phyloP scores from a whole-genome alignment of 2,113 vertebrate genomes.

The Mola mola region DNA sequence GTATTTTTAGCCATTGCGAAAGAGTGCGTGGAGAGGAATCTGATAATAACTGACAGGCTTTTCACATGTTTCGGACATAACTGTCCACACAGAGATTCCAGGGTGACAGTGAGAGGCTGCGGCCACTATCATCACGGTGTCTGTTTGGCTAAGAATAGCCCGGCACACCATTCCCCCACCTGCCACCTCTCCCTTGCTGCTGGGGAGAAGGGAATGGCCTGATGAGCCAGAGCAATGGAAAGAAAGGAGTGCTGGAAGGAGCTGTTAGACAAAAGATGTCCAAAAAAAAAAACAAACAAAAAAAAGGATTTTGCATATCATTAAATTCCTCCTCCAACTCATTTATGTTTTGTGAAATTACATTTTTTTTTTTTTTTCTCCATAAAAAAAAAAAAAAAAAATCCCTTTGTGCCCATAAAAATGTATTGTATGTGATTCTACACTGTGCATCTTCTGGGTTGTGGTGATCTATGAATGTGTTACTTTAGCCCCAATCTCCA shows the following conservation, averaged over 20 bases:
- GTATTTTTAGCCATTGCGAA: slow-evolving; percentile 21
- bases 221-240: slow-evolving; percentile 4
- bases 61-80: slow-evolving; percentile 46
- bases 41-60: slow-evolving; percentile 42
- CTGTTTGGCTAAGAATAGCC: slow-evolving; percentile 63
- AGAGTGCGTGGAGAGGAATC: slow-evolving; percentile 13
- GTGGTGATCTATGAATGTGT: no score
- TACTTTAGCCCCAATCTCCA: no score
- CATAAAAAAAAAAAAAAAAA: no score
- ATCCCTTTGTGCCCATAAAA: no score
- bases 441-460: no score
- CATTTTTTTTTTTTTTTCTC: no score
- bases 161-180: slow-evolving; percentile 27
- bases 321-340: no score
- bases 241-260: not conserved
- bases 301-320: no score
- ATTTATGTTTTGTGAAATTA: no score
- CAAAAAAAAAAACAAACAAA: no score
- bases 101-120: slow-evolving; percentile 48
- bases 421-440: no score
- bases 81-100: slow-evolving; percentile 51
- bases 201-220: slow-evolving; percentile 9
- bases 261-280: slow-evolving; percentile 12
- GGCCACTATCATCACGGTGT: slow-evolving; percentile 45
- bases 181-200: slow-evolving; percentile 34